These are phyloP conservation scores for Tylochromis polylepis DNA, from an alignment of 2,113 vertebrate genomes.

Conservation along the genomic window DNA sequence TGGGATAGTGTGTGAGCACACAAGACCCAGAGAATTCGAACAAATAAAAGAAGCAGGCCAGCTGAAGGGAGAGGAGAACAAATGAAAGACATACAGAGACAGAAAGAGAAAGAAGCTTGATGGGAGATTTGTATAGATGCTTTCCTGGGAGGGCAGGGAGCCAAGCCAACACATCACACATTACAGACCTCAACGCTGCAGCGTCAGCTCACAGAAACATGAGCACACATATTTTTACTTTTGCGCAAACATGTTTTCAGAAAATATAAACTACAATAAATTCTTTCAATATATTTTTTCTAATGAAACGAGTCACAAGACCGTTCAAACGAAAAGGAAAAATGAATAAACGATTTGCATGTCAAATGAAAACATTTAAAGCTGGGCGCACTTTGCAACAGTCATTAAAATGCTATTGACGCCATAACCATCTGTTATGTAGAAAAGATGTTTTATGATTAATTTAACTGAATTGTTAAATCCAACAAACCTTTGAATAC, in stretches of 20 bases:
- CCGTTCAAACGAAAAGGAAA: background rate
- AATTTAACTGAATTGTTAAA: background rate
- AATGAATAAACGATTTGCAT: background rate
- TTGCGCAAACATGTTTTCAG: background rate
- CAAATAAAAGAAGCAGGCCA: conserved; percentile 9
- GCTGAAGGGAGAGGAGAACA: conserved; percentile 14
- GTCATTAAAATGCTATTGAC: background rate
- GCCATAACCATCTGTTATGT: no score
- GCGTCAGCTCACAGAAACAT: background rate
- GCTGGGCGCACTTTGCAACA: fast-evolving
- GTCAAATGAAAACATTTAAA: background rate
- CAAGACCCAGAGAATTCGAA: background rate
- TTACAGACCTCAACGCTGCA: background rate
- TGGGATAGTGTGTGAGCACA: background rate
- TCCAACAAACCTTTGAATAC: background rate
- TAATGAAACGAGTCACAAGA: background rate
- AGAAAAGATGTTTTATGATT: background rate
- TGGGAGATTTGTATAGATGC: conserved; percentile 15
- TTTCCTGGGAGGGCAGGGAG: background rate
- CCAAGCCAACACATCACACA: background rate
- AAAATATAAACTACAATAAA: background rate
- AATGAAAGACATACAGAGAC: background rate
- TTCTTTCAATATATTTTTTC: background rate
- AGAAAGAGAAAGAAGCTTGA: conserved; percentile 25
- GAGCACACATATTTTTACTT: background rate